phyloP scores from a whole-genome alignment of 2,888 invertebrate species.

The Ennomos quercinarius region DNA sequence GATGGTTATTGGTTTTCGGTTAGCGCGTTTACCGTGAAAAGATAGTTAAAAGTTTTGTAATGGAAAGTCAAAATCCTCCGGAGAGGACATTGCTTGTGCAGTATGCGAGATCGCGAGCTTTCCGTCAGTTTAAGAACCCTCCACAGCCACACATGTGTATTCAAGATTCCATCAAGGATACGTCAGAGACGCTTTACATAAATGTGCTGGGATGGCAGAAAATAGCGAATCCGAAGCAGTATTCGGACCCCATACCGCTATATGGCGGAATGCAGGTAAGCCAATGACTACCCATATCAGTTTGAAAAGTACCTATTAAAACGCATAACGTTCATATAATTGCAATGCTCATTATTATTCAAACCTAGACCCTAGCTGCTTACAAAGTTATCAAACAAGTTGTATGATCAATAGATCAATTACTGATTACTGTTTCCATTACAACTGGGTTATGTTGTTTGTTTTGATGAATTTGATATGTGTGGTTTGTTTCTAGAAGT shows the following conservation, averaged over 20 bases:
- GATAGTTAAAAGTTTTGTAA: slow-evolving; percentile 51
- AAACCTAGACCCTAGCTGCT: slow-evolving; percentile 3
- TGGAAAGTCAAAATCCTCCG: slow-evolving; percentile 75
- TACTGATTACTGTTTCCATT: slow-evolving; percentile 6
- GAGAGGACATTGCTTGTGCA: slow-evolving; percentile 81
- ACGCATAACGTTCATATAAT: background rate
- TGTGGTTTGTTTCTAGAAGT: slow-evolving; percentile 8
- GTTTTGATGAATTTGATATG: slow-evolving; percentile 9
- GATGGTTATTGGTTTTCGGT: slow-evolving; percentile 64
- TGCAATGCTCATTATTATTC: slow-evolving; percentile 3
- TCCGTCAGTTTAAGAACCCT: slow-evolving; percentile 89
- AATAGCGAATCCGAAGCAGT: slow-evolving; percentile 88
- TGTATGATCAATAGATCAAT: slow-evolving; percentile 17
- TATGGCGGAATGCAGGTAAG: slow-evolving; percentile 90
- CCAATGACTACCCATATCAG: too few relatives aligned
- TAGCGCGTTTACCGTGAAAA: slow-evolving; percentile 53
- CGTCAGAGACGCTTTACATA: slow-evolving; percentile 85
- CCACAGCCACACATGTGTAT: slow-evolving; percentile 92
- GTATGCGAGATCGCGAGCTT: slow-evolving; percentile 86
- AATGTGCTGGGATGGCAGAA: slow-evolving; percentile 91
- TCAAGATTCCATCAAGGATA: slow-evolving; percentile 86
- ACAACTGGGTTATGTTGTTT: slow-evolving; percentile 10
- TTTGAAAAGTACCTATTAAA: too few relatives aligned
- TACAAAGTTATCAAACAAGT: slow-evolving; percentile 5
- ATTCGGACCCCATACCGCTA: slow-evolving; percentile 88